A percentile compares a stretch with the other conserved stretches of the same genome.
phyloP scores from a whole-genome alignment of 2,888 invertebrate genomes.

The Stenotaenia linearis region DNA sequence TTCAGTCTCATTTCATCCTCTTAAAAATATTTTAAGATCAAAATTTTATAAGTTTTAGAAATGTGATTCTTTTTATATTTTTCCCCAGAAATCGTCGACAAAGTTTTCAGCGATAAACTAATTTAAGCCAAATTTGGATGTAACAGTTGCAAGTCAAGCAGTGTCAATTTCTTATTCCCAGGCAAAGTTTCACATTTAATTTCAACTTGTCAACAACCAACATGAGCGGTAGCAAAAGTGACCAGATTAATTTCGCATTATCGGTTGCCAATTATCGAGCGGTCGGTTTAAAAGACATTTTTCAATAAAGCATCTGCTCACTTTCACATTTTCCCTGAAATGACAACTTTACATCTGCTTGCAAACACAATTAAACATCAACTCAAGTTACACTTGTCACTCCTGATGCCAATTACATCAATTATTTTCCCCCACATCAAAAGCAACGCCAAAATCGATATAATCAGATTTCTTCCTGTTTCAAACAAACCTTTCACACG shows the following conservation, averaged over 20 bases:
- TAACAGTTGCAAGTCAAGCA: not conserved
- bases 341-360: conserved; percentile 8
- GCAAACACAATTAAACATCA: conserved; percentile 7
- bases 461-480: not conserved
- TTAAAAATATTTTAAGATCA: conserved; percentile 1
- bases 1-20: not conserved
- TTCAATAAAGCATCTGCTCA: conserved; percentile 17
- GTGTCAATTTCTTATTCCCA: not conserved
- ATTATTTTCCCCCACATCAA: conserved; percentile 17
- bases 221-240: not conserved
- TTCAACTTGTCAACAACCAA: not conserved
- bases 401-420: not conserved
- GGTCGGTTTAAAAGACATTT: conserved; percentile 13
- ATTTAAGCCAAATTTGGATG: not conserved
- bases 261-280: conserved; percentile 21
- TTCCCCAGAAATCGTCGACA: not conserved
- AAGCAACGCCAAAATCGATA: conserved; percentile 17
- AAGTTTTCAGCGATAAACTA: not conserved
- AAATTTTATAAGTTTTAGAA: not conserved
- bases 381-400: conserved; percentile 19
- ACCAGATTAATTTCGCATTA: conserved; percentile 18
- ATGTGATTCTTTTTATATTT: not conserved
- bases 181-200: not conserved
- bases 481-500: not conserved
- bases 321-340: not conserved